Evolutionary conservation across 1,140 invertebrate species (phyloP).

Genomic region (Pomacea maculata): DNA sequence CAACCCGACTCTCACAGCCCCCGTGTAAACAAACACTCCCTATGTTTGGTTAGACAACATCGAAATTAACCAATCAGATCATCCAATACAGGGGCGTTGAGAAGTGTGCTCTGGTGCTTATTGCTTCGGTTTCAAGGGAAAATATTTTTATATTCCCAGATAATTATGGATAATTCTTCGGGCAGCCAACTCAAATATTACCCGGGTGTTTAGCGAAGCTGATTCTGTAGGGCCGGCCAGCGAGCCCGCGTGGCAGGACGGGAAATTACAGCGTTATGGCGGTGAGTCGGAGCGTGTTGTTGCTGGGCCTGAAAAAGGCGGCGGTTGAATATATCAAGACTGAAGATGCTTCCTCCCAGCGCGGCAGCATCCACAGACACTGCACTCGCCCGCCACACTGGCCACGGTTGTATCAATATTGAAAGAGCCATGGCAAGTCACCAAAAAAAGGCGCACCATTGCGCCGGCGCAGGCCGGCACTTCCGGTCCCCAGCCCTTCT

Average conservation of each 20-base stretch:
- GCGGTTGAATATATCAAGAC: conserved; percentile 1
- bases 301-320: conserved; percentile 1
- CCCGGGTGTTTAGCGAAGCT: conserved; percentile 15
- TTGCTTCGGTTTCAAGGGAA: conserved; percentile 19
- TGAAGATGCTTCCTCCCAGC: background rate
- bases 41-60: conserved; percentile 28
- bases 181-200: conserved; percentile 27
- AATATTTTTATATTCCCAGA: conserved; percentile 29
- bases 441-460: too few relatives aligned
- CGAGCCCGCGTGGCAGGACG: background rate
- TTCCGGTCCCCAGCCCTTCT: too few relatives aligned
- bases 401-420: conserved; percentile 22
- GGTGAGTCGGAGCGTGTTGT: background rate
- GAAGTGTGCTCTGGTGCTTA: conserved; percentile 3
- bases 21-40: conserved; percentile 23
- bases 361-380: background rate
- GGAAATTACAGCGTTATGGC: conserved; percentile 23
- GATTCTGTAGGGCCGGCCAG: background rate
- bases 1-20: conserved; percentile 13
- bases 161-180: conserved; percentile 27
- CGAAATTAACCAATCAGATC: conserved; percentile 28
- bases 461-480: too few relatives aligned
- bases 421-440: conserved; percentile 3
- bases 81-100: conserved; percentile 1
- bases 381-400: background rate